Base-by-base conservation (phyloP, 2,797 vertebrate species). In the Menidia menidia region DNA sequence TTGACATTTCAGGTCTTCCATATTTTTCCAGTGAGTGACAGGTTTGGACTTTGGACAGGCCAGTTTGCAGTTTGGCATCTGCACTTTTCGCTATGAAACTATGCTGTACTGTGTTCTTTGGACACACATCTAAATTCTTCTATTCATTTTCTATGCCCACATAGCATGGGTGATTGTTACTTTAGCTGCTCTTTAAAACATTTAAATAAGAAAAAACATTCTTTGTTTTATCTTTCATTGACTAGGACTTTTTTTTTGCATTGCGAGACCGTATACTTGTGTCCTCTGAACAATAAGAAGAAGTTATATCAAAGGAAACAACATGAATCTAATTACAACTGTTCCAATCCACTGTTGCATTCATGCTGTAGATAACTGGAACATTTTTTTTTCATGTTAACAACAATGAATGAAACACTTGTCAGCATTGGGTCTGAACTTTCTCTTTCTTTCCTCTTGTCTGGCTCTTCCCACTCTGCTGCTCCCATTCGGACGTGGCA, bases 401-500 rank as follows among this genome's bases (percentile, higher is more conserved):
- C 73, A 84, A 79, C 70, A 76, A 43, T 57, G 57, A 64, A 70
- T 57, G 68, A 77, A 81, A 65, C 64, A 39, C 68, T 69, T 81
- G 63, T 78, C 66, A 80, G 60, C 77, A 74, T 53, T 75, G 66
- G 73, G 77, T 58, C 79, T 83, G 78, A 90, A 89, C 85, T 88
- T 84, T 82, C 63, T 71, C 80, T 82, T 74, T 83, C 80, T 66
- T 64, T 52, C 51, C 60, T 64, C 66, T 1, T 70, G 80, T 69
- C 82, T 78, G 77, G 59, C 81, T 78, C 75, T 60, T 67, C 80
- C 78, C 65, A 78, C 77, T 83, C 76, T 44, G 45, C 80, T 73
- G 68, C 83, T 25, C 25, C 25, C 83, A 84, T 84, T 75, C 73
- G 65, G 79, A 86, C 82, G 35, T 88, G 89, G 89, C 90, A 85